Evolutionary conservation across 2,888 invertebrate species (phyloP), one percentile per base, ranked within the genome.

Genomic region (Mayetiola destructor): DNA sequence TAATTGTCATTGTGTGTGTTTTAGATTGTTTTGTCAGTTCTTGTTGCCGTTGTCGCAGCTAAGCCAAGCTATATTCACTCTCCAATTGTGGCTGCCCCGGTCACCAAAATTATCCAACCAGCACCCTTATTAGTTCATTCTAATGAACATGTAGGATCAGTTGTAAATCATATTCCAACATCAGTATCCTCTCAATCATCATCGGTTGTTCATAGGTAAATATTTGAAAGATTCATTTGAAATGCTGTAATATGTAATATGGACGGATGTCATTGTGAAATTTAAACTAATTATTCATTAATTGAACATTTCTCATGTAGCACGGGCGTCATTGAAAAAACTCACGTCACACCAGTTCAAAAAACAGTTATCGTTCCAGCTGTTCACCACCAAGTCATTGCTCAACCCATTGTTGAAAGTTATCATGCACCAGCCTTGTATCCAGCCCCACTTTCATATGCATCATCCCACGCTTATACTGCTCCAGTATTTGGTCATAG

Each of bases 71-170:
- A 6, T 6, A 27, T 48, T n/a, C 27, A 14, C 27, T 23, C 48
- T 48, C 48, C 48, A 48, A 16, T 27, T n/a, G 2, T n/a, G n/a
- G 40, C 40, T 27, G 48, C 48, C 20, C 48, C 48, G 27, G 48
- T 48, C n/a, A 48, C 48, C n/a, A 48, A 48, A 20, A 48, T 48
- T 12, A 27, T 48, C 27, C 48, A 48, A 27, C 48, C 48, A 48
- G 5, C 48, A 48, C 48, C 48, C 12, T 3, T 48, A 2, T 16
- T 48, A 2, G 27, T 27, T n/a, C n/a, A 5, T 4, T n/a, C 27
- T n/a, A 2, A 27, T n/a, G 48, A 2, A 3, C 48, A 48, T 4
- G 48, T 48, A n/a, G 48, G 48, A 6, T 27, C 27, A 27, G 27
- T 27, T 16, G 48, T 48, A 3, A 8, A 5, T n/a, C n/a, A 16